Base-by-base conservation (phyloP, 1,140 invertebrate genomes). In the Trichogramma pretiosum region DNA sequence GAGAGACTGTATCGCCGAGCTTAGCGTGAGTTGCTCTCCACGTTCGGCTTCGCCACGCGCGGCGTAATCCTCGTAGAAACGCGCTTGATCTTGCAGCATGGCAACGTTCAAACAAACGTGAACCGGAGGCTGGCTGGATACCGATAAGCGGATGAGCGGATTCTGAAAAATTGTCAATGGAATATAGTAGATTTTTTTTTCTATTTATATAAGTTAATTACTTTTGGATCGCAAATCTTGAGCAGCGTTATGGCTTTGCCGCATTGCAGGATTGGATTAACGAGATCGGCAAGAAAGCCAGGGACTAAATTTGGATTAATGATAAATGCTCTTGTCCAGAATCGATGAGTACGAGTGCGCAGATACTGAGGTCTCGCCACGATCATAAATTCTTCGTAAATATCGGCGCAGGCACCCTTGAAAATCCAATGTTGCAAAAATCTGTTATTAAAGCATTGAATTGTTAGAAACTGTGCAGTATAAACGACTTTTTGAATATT, bases 371-470 rank as follows among this genome's bases (percentile, higher is more conserved):
- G 61, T 40, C 72, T 70, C 28, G 72, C 70, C 49, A 72, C 69
- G 42, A 81, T 79, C 63, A 80, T 80, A 53, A 81, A 81, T 56
- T 81, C 78, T 42, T 74, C 72, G 38, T 74, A 77, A 40, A 66
- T 51, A 52, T 80, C 78, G 14, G 78, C 71, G 26, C 77, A 65
- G 45, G 73, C 69, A 1, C 79, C 79, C 59, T 80, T 77, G 46
- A 81, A 81, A 54, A 81, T 74, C 68, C 79, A 81, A 48, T 73
- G 67, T 56, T 80, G 72, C n/a, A 81, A 69, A 48, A 80, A 76
- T 52, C 78, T 79, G 46, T 2, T 65, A 66, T 46, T 48, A 45
- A 46, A 38, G 14, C n/a, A n/a, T n/a, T 3, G 1, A 22, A 38
- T 8, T 38, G 10, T 5, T 40, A 35, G 24, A 33, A 23, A 46